Conservation (phyloP, 2,888 invertebrate species). For the Scaptodrosophila latifasciaeformis region DNA sequence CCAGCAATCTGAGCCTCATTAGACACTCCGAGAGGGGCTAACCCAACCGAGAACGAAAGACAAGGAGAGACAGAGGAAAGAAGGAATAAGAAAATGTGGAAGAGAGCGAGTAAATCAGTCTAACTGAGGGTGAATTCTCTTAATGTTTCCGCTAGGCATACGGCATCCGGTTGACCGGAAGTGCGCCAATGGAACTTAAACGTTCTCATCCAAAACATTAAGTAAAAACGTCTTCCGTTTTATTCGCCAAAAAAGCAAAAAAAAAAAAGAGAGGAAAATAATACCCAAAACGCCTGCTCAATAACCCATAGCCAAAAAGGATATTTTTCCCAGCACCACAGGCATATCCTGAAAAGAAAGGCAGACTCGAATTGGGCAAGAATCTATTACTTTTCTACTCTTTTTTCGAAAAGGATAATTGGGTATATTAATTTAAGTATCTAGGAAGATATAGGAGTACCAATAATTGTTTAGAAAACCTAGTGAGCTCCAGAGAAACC, state of each 20-base stretch:
- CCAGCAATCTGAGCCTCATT: conserved; percentile 42
- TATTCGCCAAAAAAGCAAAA: conserved; percentile 41
- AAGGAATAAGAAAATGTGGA: no score
- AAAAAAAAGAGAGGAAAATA: conserved; percentile 11
- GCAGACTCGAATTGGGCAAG: no score
- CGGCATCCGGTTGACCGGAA: conserved; percentile 69
- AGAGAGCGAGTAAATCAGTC: no score
- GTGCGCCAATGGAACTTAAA: conserved; percentile 68
- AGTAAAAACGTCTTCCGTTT: conserved; percentile 61
- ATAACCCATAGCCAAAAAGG: neutral
- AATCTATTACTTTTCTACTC: no score
- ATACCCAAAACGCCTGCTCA: conserved; percentile 4
- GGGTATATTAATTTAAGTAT: no score
- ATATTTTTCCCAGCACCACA: neutral
- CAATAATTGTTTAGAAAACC: no score
- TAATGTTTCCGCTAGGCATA: conserved; percentile 73
- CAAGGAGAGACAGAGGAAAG: no score
- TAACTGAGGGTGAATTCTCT: conserved; percentile 23
- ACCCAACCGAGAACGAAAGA: no score
- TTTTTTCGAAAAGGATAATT: no score
- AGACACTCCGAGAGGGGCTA: conserved; percentile 18
- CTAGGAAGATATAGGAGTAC: no score
- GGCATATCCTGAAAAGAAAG: no score
- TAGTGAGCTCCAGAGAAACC: no score
- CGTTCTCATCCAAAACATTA: conserved; percentile 67